Evolutionary conservation across 2,888 invertebrate species (phyloP).

Genomic region (Chironomus tentans): DNA sequence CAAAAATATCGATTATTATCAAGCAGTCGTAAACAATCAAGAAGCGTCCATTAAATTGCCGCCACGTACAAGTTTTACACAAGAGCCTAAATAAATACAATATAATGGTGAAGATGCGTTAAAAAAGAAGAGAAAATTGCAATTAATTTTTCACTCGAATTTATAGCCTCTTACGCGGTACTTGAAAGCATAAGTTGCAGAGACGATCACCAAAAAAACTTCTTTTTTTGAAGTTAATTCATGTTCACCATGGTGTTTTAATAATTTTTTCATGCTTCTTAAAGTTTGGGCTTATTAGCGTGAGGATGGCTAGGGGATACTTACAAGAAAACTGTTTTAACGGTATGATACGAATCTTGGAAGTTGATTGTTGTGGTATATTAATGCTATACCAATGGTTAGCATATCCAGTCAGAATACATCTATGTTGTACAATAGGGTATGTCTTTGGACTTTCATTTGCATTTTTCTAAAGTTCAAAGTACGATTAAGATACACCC

Average conservation of each 20-base stretch:
- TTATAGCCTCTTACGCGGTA: not conserved
- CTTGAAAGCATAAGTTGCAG: not conserved
- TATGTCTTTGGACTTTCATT: too few species aligned
- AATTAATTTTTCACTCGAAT: conserved; percentile 4
- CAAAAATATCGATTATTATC: not conserved
- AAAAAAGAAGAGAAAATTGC: not conserved
- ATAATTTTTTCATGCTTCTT: conserved; percentile 1
- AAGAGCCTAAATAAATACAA: too few species aligned
- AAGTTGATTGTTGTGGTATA: too few species aligned
- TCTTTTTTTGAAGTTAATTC: not conserved
- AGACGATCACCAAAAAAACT: not conserved
- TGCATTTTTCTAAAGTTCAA: too few species aligned
- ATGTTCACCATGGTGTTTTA: conserved; percentile 1
- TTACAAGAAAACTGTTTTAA: not conserved
- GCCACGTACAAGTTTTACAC: not conserved
- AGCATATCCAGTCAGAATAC: too few species aligned
- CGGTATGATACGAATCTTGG: not conserved
- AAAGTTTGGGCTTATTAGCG: not conserved
- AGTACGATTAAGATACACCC: too few species aligned
- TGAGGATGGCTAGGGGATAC: not conserved
- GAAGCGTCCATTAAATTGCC: not conserved
- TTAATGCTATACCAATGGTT: too few species aligned
- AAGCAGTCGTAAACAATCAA: not conserved
- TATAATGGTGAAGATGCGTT: not conserved
- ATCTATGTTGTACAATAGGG: too few species aligned